Percentiles rank a stretch among this genome's conserved stretches.
These are phyloP conservation scores for Harmothoe impar DNA, from an alignment of 2,888 invertebrate genomes.

Conservation along the genomic window DNA sequence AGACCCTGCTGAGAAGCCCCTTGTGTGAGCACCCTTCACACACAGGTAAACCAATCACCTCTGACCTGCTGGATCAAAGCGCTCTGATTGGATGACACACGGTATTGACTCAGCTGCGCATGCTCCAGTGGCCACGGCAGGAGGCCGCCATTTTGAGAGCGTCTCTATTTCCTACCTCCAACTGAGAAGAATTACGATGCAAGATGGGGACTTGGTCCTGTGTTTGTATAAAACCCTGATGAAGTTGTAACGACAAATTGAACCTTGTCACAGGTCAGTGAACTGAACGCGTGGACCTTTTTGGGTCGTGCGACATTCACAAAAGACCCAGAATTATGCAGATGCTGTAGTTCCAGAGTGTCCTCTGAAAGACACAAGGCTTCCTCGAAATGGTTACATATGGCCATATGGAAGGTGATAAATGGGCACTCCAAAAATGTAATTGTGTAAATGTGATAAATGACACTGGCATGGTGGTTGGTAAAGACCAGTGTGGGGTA, in stretches of 20 bases:
- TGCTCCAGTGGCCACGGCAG: constrained; percentile 50
- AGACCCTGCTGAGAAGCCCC: not conserved
- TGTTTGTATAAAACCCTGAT: constrained; percentile 49
- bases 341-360: constrained; percentile 1
- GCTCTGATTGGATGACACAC: constrained; percentile 57
- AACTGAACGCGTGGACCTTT: not conserved
- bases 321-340: not conserved
- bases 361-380: not conserved
- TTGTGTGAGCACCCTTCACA: constrained; percentile 17
- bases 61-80: constrained; percentile 49
- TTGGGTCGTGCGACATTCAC: not conserved
- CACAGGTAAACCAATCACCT: constrained; percentile 43
- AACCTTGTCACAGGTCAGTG: constrained; percentile 2
- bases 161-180: constrained; percentile 53
- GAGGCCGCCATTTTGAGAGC: not conserved
- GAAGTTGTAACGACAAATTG: constrained; percentile 55
- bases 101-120: constrained; percentile 60
- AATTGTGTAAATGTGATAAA: not conserved
- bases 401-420: constrained; percentile 17
- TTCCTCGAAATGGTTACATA: not conserved
- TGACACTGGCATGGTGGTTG: not conserved
- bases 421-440: not conserved
- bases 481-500: not conserved
- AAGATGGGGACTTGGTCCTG: not conserved
- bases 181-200: constrained; percentile 39